These are phyloP conservation scores for Brachionus manjavacas DNA, from an alignment of 1,140 invertebrate species.

Conservation along the genomic window DNA sequence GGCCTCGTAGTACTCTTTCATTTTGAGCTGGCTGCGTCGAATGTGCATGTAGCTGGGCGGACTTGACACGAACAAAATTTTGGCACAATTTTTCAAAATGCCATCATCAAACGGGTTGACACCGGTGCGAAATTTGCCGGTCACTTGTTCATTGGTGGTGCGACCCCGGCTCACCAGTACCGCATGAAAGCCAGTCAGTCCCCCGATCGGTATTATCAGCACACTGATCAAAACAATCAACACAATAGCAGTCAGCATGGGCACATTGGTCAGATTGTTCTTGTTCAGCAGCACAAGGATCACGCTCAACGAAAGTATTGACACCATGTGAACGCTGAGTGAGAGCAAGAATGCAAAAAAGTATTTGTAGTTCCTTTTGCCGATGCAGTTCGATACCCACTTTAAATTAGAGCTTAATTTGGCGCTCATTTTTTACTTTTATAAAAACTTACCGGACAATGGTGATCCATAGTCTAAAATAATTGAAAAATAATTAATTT, in stretches of 20 bases:
- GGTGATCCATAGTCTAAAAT: constrained; percentile 83
- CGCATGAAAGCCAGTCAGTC: constrained; percentile 93
- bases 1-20: constrained; percentile 1
- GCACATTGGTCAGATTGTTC: constrained; percentile 45
- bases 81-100: neutral
- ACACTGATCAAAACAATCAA: constrained; percentile 84
- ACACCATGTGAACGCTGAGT: constrained; percentile 88
- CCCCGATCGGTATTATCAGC: constrained; percentile 90
- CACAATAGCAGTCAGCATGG: constrained; percentile 62
- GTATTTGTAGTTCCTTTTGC: constrained; percentile 85
- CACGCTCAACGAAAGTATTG: constrained; percentile 77
- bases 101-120: constrained; percentile 73
- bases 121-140: constrained; percentile 75
- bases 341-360: constrained; percentile 85
- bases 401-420: neutral
- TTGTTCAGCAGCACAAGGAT: neutral
- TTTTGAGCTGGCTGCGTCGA: neutral
- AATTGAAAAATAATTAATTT: neutral
- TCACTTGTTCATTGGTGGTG: constrained; percentile 99
- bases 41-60: constrained; percentile 20
- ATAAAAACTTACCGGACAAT: constrained; percentile 69
- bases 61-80: constrained; percentile 24
- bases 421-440: neutral
- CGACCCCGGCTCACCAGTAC: constrained; percentile 90
- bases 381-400: constrained; percentile 63